Evolutionary conservation across 2,113 vertebrate species (phyloP), one percentile per base, ranked within the genome.

Genomic region (Perca fluviatilis): DNA sequence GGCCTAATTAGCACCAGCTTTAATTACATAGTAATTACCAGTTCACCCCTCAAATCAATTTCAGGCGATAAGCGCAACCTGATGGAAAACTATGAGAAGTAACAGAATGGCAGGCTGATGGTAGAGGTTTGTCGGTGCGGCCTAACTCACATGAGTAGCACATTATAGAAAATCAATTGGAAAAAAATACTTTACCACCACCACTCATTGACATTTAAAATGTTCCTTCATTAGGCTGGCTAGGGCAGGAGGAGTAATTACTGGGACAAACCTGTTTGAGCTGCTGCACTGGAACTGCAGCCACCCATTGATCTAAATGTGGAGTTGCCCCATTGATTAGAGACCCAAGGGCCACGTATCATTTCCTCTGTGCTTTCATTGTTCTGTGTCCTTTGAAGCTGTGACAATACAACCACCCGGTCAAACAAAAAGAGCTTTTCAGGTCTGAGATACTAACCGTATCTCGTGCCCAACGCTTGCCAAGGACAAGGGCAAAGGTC

Each of bases 151-250:
- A 66, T 10, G 21, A 43, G 47, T 25, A 79, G 23, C 75, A 73
- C 68, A 73, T 72, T 50, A 69, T 56, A 77, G 73, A 65, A 36
- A 90, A 91, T 78, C 84, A 74, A 87, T 86, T 53, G 23, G 12
- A 67, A 63, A 79, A 78, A 84, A 67, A 56, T 15, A 60, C 72
- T 83, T 74, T 68, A 80, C 72, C 83, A 80, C 56, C 56, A 69
- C 57, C 40, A 69, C 80, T 85, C 86, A 93, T 77, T 94, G 93
- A 90, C 91, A 94, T 93, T 95, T 94, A 79, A 84, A 89, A 87
- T 68, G 84, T 80, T 84, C 83, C 82, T 87, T 93, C 88, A 94
- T 95, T 93, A 90, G 88, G 63, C 80, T 47, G 61, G 54, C 71
- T 54, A 36, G 61, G 77, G 83, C 82, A 85, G 65, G 69, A 77